Evolutionary conservation across 2,888 invertebrate genomes (phyloP), one percentile per base, ranked within the genome.

Genomic region (Apamea anceps): DNA sequence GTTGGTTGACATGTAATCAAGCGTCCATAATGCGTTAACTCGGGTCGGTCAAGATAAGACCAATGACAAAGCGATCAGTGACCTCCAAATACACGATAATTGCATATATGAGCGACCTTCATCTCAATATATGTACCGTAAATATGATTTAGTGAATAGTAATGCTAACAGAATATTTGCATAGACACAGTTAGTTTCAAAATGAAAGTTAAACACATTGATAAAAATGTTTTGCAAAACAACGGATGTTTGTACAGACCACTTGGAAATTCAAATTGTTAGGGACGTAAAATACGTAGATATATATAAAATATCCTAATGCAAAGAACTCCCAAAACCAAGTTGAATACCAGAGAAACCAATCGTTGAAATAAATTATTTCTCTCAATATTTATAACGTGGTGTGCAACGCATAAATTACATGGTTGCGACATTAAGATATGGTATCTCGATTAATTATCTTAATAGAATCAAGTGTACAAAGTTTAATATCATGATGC

Each of bases 11-110:
- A 91, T 91, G 91, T 93, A 93, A 91, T 93, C 93, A 91, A 86
- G 89, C 90, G 94, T 92, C 60, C 90, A 87, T 93, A 93, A 95
- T 91, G 90, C 85, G 90, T 88, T 91, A 91, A 89, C 91, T 93
- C 91, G 89, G 91, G 88, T 90, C 86, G 87, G 71, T 72, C 76
- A 80, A 91, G 94, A 95, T 95, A 94, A 94, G 91, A 89, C 81
- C 90, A 91, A 91, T 93, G 89, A 89, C 90, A 91, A 82, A 84
- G 90, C 87, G 91, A 92, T 87, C 91, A 91, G 82, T 92, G 92
- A 93, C 94, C 94, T 92, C 92, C 90, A 87, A 92, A 92, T 87
- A 88, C 77, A 76, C 76, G 90, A 90, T 91, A 90, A 90, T 88
- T 88, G 82, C 77, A 87, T 62, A 88, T 75, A 74, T 63, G 21